These are phyloP conservation scores for Morelia viridis DNA, from an alignment of 2,797 vertebrate species.

Conservation along the genomic window DNA sequence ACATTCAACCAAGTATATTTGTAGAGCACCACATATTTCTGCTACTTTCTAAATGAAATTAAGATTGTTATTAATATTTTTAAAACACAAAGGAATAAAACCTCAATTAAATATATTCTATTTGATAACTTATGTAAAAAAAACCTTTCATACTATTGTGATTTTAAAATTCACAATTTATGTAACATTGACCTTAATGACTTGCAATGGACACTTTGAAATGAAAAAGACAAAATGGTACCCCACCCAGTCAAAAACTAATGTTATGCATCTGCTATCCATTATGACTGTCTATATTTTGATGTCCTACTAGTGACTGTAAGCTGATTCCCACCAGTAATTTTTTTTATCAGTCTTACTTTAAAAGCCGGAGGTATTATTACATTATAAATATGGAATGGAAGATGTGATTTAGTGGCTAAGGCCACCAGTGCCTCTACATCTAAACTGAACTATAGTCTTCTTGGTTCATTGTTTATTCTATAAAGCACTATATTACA, in stretches of 20 bases:
- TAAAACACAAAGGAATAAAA: conserved; percentile 48
- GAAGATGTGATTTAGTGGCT: neutral
- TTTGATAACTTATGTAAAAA: conserved; percentile 58
- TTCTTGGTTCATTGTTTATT: neutral
- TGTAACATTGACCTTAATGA: neutral
- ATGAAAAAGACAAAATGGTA: neutral
- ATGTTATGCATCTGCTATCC: neutral
- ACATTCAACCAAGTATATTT: conserved; percentile 43
- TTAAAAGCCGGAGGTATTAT: neutral
- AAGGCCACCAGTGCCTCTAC: neutral
- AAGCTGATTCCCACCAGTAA: neutral
- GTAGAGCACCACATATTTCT: conserved; percentile 23
- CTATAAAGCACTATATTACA: neutral
- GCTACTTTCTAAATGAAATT: conserved; percentile 34
- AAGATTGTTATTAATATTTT: conserved; percentile 39
- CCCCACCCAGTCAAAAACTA: neutral
- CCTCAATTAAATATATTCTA: conserved; percentile 49
- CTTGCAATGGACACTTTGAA: neutral
- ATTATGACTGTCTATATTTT: neutral
- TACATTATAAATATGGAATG: neutral
- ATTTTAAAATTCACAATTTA: neutral
- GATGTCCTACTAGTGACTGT: neutral
- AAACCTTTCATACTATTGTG: conserved; percentile 46
- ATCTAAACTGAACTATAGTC: neutral
- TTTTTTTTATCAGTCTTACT: neutral